phyloP scores from a whole-genome alignment of 92 coral and sea anemone genomes.

The Palythoa heliodiscus region DNA sequence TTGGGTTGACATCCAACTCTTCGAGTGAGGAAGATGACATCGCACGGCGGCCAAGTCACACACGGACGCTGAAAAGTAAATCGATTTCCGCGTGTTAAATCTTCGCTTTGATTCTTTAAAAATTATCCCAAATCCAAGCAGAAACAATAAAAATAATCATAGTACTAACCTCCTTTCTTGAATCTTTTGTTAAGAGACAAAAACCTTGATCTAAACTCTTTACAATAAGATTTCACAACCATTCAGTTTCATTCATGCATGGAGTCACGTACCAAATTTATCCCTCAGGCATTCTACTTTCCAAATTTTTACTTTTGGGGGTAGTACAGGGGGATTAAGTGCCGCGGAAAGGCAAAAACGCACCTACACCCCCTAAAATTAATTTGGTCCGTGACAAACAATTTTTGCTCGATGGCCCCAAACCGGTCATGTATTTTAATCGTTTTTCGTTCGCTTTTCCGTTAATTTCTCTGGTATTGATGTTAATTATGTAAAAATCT shows the following conservation, averaged over 20 bases:
- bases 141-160: constrained; percentile 18
- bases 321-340: constrained; percentile 1
- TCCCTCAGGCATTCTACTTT: constrained; percentile 19
- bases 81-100: constrained; percentile 29
- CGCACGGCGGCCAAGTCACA: constrained; percentile 15
- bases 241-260: constrained; percentile 2
- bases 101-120: constrained; percentile 30
- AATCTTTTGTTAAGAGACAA: neutral
- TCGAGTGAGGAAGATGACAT: constrained; percentile 15
- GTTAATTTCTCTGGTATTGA: neutral
- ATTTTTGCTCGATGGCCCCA: neutral
- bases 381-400: constrained; percentile 7
- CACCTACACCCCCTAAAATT: constrained; percentile 8
- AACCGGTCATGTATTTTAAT: neutral
- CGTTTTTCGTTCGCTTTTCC: neutral
- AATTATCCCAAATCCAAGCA: constrained; percentile 21
- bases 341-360: constrained; percentile 15
- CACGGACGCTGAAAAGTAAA: constrained; percentile 19
- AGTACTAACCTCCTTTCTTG: constrained; percentile 22
- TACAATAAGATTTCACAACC: constrained; percentile 20
- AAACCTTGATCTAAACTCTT: neutral
- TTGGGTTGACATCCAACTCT: constrained; percentile 10
- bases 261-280: constrained; percentile 15
- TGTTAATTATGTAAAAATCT: neutral
- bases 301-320: constrained; percentile 23